Evolutionary conservation across 2,113 vertebrate species (phyloP).

Genomic region (Petrocephalus microphthalmus): DNA sequence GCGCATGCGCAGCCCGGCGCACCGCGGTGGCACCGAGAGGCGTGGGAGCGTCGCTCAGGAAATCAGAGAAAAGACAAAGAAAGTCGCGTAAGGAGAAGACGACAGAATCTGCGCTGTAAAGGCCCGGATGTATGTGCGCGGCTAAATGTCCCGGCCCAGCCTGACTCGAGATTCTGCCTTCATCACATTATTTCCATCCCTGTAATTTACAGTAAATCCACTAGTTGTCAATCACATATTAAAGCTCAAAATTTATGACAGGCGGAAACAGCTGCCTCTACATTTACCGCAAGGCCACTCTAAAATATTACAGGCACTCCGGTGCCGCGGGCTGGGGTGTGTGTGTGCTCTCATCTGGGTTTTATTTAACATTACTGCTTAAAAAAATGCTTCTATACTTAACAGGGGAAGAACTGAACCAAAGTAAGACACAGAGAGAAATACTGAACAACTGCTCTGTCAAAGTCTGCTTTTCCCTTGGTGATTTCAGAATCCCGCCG

Average conservation of each 20-base stretch:
- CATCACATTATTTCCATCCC: slow-evolving; percentile 66
- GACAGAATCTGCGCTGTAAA: neutral
- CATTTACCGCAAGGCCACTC: slow-evolving; percentile 70
- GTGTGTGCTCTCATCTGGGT: slow-evolving; percentile 67
- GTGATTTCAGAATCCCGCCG: neutral
- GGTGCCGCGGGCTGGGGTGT: slow-evolving; percentile 50
- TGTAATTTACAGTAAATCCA: slow-evolving; percentile 73
- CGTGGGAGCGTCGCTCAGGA: neutral
- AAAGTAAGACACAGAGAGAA: neutral
- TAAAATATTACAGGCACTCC: slow-evolving; percentile 73
- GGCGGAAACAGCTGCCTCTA: slow-evolving; percentile 66
- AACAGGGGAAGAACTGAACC: slow-evolving; percentile 1
- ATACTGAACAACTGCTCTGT: neutral
- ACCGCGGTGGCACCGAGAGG: neutral
- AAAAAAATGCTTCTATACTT: slow-evolving; percentile 50
- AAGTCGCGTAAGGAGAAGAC: slow-evolving; percentile 46
- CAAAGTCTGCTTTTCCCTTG: slow-evolving; percentile 23
- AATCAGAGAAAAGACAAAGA: slow-evolving; percentile 36
- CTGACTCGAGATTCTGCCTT: slow-evolving; percentile 47
- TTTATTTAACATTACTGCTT: slow-evolving; percentile 61
- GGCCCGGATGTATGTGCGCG: slow-evolving; percentile 22
- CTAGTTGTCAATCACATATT: slow-evolving; percentile 65
- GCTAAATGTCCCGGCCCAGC: slow-evolving; percentile 47
- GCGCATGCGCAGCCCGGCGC: neutral
- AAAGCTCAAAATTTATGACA: slow-evolving; percentile 56